These are phyloP conservation scores for Amblyornis subalaris DNA, from an alignment of 2,113 vertebrate genomes.

Conservation along the genomic window DNA sequence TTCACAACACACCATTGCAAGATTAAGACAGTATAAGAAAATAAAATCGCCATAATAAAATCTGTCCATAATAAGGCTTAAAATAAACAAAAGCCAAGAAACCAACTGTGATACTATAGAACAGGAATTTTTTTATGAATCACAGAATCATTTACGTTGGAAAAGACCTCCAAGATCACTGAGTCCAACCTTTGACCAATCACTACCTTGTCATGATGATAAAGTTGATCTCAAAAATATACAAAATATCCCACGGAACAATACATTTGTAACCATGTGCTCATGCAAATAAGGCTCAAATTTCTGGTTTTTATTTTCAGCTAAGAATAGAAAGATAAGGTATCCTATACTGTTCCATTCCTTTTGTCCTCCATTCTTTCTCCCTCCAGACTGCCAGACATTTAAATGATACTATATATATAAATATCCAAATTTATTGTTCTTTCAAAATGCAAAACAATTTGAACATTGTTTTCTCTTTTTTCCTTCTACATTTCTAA, in stretches of 20 bases:
- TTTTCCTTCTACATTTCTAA: not conserved
- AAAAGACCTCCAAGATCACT: not conserved
- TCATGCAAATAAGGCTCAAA: not conserved
- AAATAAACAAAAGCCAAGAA: not conserved
- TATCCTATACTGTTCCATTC: not conserved
- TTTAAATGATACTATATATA: not conserved
- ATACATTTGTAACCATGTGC: not conserved
- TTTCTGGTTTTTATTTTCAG: not conserved
- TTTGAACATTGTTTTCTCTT: not conserved
- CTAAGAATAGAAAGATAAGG: not conserved
- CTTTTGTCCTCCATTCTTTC: not conserved
- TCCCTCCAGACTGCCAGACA: not conserved
- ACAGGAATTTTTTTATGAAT: not conserved
- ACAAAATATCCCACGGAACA: not conserved
- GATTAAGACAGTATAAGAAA: not conserved
- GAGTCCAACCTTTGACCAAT: not conserved
- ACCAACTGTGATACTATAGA: not conserved
- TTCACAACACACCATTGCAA: not conserved
- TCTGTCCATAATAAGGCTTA: not conserved
- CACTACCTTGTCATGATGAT: not conserved
- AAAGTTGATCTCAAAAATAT: not conserved
- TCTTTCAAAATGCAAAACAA: not conserved
- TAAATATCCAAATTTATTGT: not conserved
- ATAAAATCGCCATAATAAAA: not conserved
- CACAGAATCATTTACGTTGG: not conserved